Evolutionary conservation across 92 coral and sea anemone genomes (phyloP).

Genomic region (Phymanthus crucifer): DNA sequence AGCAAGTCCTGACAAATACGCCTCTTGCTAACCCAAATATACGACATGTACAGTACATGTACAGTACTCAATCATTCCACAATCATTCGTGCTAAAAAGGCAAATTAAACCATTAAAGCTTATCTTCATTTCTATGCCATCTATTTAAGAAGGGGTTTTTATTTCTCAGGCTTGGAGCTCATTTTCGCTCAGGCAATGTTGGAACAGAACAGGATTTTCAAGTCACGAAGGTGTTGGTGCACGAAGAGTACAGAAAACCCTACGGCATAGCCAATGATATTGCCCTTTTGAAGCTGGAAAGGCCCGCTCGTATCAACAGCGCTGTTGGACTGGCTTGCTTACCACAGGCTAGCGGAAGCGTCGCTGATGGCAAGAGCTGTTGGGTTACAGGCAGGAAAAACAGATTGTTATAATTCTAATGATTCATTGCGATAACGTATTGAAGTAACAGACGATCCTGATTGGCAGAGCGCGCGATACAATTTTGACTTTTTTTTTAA

Average conservation of each 20-base stretch:
- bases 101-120: no score
- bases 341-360: constrained; percentile 11
- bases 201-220: constrained; percentile 46
- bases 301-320: constrained; percentile 38
- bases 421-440: no score
- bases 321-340: constrained; percentile 49
- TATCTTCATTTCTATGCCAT: no score
- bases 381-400: constrained; percentile 46
- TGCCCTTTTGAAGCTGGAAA: constrained; percentile 45
- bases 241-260: constrained; percentile 49
- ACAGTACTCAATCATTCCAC: no score
- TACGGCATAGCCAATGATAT: constrained; percentile 51
- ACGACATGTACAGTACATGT: no score
- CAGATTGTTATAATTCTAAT: not conserved
- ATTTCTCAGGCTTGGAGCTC: constrained; percentile 53
- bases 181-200: constrained; percentile 20
- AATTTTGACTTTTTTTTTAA: no score
- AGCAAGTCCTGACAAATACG: no score
- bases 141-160: no score
- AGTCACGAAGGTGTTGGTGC: constrained; percentile 33
- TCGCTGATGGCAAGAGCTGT: constrained; percentile 37
- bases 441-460: no score
- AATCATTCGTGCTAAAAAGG: no score
- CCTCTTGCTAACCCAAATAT: no score
- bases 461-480: no score